Evolutionary conservation across 2,113 vertebrate genomes (phyloP), one percentile per base, ranked within the genome.

Genomic region (Gymnobelideus leadbeateri): DNA sequence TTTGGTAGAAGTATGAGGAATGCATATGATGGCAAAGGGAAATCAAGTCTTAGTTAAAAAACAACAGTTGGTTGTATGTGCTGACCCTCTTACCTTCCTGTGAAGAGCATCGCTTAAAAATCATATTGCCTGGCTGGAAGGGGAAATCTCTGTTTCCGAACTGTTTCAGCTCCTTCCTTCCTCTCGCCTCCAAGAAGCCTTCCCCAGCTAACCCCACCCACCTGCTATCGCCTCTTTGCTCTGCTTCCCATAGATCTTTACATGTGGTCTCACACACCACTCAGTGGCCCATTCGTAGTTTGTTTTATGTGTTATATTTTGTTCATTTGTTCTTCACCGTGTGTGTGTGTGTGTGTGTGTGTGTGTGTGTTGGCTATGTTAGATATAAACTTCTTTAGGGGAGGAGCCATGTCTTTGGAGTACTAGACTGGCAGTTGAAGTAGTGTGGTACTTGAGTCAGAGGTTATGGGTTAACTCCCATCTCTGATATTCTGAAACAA

Each of bases 211-310:
- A 84, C 93, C 94, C 95, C 94, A 61, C 93, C 96, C 92, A 52
- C 93, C 46, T 77, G 47, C 46, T 3, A 91, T 37, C 31, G 84
- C 96, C 95, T 94, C 95, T 95, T 54, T 90, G 90, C 0, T 8
- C 91, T 43, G 51, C 0, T 0, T 77, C 91, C 43, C 43, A 51
- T 6, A 31, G 57, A 68, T 37, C 31, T 31, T n/a, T 19, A 43
- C 68, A 37, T 1, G 3, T 43, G 37, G 68, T 43, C 68, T 68
- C 31, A 37, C 61, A 68, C 61, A 68, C 61, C 61, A 68, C 61
- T 5, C 61, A 68, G 31, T n/a, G 31, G 12, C 31, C 31, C 31
- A 3, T 68, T 68, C 37, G 11, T 14, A 61, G 57, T 37, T 68
- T 37, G 3, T 68, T 68, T 68, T 43, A 16, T 77, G 37, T 31